Conservation (phyloP, 2,113 vertebrate species). For the Paramormyrops kingsleyae region DNA sequence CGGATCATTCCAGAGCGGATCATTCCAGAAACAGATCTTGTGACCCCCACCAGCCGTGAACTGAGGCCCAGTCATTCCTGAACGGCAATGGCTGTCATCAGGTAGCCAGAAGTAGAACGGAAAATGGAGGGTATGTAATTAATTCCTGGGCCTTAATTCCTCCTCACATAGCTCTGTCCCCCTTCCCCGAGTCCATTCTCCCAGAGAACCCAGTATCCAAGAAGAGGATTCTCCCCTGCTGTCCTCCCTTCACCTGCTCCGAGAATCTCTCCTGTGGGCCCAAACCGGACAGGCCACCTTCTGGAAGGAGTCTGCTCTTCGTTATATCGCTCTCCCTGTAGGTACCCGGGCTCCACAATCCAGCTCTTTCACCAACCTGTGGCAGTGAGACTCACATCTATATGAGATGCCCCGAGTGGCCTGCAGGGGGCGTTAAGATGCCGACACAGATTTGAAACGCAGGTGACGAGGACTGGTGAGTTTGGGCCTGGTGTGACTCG, state of each 20-base stretch:
- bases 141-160: conserved; percentile 39
- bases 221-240: neutral
- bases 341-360: neutral
- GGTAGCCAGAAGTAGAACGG: conserved; percentile 15
- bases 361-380: neutral
- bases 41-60: neutral
- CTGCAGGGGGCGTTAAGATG: conserved; percentile 46
- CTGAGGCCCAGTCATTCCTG: neutral
- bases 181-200: conserved; percentile 53
- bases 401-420: neutral
- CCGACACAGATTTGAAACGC: conserved; percentile 16
- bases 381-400: neutral
- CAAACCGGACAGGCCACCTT: conserved; percentile 26
- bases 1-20: neutral
- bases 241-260: conserved; percentile 24
- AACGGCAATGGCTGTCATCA: neutral
- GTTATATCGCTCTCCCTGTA: neutral
- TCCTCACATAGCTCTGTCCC: conserved; percentile 36
- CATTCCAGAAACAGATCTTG: neutral
- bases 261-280: conserved; percentile 14
- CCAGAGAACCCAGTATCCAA: conserved; percentile 40
- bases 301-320: neutral
- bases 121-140: conserved; percentile 23
- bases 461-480: neutral
- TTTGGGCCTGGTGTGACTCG: neutral